Evolutionary conservation across 1,140 invertebrate species (phyloP).

Genomic region (Mamestra configurata): DNA sequence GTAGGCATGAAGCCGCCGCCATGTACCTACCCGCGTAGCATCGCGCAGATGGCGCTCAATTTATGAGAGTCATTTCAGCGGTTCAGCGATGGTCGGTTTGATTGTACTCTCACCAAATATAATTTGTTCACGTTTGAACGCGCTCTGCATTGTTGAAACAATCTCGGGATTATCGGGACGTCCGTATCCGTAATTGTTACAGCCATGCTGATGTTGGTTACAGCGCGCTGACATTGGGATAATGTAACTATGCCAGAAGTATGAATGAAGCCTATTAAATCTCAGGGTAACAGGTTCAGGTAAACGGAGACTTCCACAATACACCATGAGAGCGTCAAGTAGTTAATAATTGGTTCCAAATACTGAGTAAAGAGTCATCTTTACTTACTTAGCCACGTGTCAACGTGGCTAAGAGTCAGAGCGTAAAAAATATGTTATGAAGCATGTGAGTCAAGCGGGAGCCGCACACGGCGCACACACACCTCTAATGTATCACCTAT

Average conservation of each 20-base stretch:
- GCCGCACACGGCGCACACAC: neutral
- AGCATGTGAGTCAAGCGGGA: neutral
- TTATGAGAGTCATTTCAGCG: neutral
- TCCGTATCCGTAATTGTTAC: too few species aligned
- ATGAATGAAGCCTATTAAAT: too few species aligned
- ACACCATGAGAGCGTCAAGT: neutral
- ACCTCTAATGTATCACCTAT: neutral
- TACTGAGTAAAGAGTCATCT: neutral
- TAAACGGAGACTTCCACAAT: too few species aligned
- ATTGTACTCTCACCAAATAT: neutral
- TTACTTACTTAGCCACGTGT: too few species aligned
- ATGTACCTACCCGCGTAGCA: neutral
- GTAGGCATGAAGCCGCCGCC: neutral
- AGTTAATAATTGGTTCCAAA: neutral
- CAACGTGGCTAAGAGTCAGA: neutral
- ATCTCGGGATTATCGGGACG: too few species aligned
- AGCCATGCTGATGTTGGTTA: too few species aligned
- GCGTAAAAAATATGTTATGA: neutral
- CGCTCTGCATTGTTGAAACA: neutral
- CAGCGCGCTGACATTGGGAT: too few species aligned
- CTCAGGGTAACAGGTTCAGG: too few species aligned
- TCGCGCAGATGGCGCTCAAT: neutral
- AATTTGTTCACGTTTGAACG: neutral
- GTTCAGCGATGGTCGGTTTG: neutral
- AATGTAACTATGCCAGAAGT: too few species aligned